Base-by-base conservation (phyloP, 2,113 vertebrate genomes). In the Chauna torquata region DNA sequence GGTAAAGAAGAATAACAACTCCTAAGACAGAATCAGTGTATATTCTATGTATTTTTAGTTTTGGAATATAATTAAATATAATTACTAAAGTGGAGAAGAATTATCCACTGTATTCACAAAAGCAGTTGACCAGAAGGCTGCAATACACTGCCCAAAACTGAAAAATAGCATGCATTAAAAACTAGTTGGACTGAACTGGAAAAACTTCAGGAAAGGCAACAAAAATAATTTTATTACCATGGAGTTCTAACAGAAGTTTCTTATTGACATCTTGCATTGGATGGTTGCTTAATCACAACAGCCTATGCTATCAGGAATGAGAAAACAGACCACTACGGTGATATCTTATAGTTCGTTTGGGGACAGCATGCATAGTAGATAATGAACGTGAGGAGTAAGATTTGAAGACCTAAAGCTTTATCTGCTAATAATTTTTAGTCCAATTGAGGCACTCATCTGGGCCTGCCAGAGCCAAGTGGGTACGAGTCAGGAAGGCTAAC, bases 171-270 rank as follows among this genome's bases (percentile, higher is more conserved):
- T 6, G 24, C 34, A 50, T 68, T 71, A 91, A 47, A 79, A 89
- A 82, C 52, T 50, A 64, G 42, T 71, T 72, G 74, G 81, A 89
- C 66, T 65, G 23, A 91, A 77, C 45, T 57, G 58, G 78, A 82
- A 84, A 94, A 96, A 84, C 45, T 88, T 90, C 75, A 86, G 68
- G 47, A 88, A 82, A 79, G 91, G 28, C 27, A 62, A 66, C 45
- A 84, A 74, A 88, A 89, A 55, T 47, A 59, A 59, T 55, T 74
- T 81, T 82, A 89, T 82, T 86, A 40, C 36, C 40, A 40, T 27
- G 20, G 4, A 57, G 61, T 44, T 90, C 44, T 61, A 95, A 36
- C n/a, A 94, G 42, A 84, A 78, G 17, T 30, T 52, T 76, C 55
- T 84, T 89, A 71, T 2, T 8, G 32, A 32, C 86, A 50, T 64